phyloP scores from a whole-genome alignment of 2,888 invertebrate species.

The Diabrotica balteata region DNA sequence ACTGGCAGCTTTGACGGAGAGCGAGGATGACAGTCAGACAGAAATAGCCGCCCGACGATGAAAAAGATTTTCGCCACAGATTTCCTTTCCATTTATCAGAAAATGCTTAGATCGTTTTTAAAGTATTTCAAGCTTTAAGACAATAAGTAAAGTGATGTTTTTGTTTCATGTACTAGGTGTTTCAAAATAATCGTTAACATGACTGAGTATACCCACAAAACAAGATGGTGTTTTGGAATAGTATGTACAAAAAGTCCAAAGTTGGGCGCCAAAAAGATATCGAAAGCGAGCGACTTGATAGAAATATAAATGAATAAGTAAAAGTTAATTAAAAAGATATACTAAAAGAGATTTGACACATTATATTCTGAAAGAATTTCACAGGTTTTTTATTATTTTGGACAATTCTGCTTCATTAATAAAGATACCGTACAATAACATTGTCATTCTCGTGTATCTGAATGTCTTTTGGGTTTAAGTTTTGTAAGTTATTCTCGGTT shows the following conservation, averaged over 20 bases:
- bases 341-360: too few relatives aligned
- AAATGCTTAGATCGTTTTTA: conserved; percentile 26
- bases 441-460: too few relatives aligned
- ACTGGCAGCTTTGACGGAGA: conserved; percentile 66
- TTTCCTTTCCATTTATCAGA: conserved; percentile 18
- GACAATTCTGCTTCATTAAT: too few relatives aligned
- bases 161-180: conserved; percentile 31
- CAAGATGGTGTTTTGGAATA: conserved; percentile 6
- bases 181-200: conserved; percentile 18
- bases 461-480: too few relatives aligned
- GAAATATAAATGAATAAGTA: too few relatives aligned
- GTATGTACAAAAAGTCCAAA: neutral
- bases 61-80: conserved; percentile 25
- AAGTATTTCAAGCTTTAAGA: conserved; percentile 37
- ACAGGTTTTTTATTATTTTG: too few relatives aligned
- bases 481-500: too few relatives aligned
- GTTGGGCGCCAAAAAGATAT: too few relatives aligned
- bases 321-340: too few relatives aligned
- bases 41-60: conserved; percentile 53
- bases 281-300: too few relatives aligned
- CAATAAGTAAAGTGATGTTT: conserved; percentile 33
- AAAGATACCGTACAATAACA: too few relatives aligned
- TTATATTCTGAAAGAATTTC: too few relatives aligned
- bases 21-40: conserved; percentile 65
- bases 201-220: conserved; percentile 15